phyloP scores from a whole-genome alignment of 2,797 vertebrate genomes.

The Echeneis naucrates region DNA sequence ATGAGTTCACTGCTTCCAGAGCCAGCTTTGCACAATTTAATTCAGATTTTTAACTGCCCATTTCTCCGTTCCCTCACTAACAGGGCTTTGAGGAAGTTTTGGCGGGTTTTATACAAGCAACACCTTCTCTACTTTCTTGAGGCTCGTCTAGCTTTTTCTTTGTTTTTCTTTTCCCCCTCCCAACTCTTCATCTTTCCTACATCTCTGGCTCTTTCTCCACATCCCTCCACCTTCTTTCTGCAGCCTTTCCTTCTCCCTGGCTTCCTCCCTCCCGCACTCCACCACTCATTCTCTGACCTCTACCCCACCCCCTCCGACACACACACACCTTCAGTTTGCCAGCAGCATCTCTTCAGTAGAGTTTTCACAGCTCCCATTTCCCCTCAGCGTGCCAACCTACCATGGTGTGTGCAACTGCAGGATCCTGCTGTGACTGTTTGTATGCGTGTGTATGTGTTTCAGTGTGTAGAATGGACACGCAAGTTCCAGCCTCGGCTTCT shows the following conservation, averaged over 20 bases:
- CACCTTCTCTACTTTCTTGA: slow-evolving; percentile 73
- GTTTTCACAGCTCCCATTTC: slow-evolving; percentile 75
- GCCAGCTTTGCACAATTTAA: slow-evolving; percentile 61
- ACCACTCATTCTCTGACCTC: slow-evolving; percentile 38
- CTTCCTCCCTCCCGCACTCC: background rate
- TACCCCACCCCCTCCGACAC: slow-evolving; percentile 20
- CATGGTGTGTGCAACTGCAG: slow-evolving; percentile 51
- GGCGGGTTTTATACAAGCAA: slow-evolving; percentile 60
- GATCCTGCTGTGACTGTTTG: slow-evolving; percentile 40
- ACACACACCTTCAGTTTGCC: slow-evolving; percentile 53
- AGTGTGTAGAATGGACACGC: slow-evolving; percentile 34
- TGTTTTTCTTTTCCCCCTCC: slow-evolving; percentile 32
- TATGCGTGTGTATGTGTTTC: slow-evolving; percentile 19
- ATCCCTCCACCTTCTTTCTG: slow-evolving; percentile 23
- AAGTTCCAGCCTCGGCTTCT: slow-evolving; percentile 51
- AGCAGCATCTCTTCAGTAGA: slow-evolving; percentile 65
- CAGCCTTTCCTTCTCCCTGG: slow-evolving; percentile 3
- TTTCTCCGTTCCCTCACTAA: slow-evolving; percentile 62
- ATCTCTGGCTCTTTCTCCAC: slow-evolving; percentile 16
- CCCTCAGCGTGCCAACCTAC: slow-evolving; percentile 66
- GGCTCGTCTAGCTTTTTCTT: slow-evolving; percentile 44
- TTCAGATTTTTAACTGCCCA: slow-evolving; percentile 65
- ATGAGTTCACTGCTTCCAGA: slow-evolving; percentile 41
- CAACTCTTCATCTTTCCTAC: slow-evolving; percentile 25
- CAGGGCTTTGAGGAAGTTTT: slow-evolving; percentile 59